Conservation (phyloP, 1,140 invertebrate genomes). For the Drosophila prosaltans region DNA sequence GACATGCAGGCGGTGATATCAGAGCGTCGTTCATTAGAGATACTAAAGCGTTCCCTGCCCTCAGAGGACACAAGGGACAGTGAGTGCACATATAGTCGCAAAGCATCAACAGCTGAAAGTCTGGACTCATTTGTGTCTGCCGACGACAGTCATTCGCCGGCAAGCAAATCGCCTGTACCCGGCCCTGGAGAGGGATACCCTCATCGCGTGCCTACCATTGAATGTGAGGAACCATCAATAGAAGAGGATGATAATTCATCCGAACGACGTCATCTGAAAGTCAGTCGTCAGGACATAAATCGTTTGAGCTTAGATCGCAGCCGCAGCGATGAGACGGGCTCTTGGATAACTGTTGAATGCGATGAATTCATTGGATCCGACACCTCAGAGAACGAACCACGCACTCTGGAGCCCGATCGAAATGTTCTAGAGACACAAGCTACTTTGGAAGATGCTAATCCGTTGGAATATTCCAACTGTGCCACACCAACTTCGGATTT, state of each 20-base stretch:
- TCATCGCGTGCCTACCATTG: constrained; percentile 79
- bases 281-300: constrained; percentile 69
- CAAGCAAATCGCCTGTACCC: constrained; percentile 71
- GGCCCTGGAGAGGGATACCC: constrained; percentile 60
- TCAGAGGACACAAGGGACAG: constrained; percentile 79
- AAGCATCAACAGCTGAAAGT: constrained; percentile 86
- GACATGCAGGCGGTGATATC: constrained; percentile 86
- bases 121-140: constrained; percentile 84
- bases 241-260: constrained; percentile 77
- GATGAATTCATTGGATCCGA: constrained; percentile 86
- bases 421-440: constrained; percentile 78
- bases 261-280: constrained; percentile 67
- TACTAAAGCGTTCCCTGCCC: constrained; percentile 75
- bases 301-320: constrained; percentile 82
- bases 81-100: constrained; percentile 80
- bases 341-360: constrained; percentile 86
- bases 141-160: constrained; percentile 75
- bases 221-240: constrained; percentile 79
- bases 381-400: constrained; percentile 83
- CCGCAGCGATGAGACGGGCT: constrained; percentile 86
- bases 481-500: constrained; percentile 77
- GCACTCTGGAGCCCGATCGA: constrained; percentile 71
- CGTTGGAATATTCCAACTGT: constrained; percentile 77
- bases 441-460: constrained; percentile 77
- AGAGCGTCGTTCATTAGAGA: constrained; percentile 85